These are phyloP conservation scores for Phocoena sinus DNA, from an alignment of 2,113 vertebrate species.

Conservation along the genomic window DNA sequence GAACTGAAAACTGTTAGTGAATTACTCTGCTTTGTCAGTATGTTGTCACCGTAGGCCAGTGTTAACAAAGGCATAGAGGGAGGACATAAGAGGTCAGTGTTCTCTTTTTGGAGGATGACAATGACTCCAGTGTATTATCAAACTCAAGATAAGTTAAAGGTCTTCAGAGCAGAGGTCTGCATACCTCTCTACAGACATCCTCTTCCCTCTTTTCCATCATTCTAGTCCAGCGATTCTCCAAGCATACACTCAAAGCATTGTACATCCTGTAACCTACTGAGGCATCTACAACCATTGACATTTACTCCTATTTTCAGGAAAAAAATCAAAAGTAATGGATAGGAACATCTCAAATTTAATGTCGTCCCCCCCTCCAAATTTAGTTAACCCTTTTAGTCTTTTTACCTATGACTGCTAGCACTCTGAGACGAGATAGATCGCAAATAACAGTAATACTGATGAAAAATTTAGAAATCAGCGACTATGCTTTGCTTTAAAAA, in stretches of 20 bases:
- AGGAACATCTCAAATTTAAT: not conserved
- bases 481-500: not conserved
- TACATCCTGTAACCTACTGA: not conserved
- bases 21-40: not conserved
- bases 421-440: not conserved
- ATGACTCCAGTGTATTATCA: not conserved
- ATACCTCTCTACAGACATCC: not conserved
- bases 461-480: not conserved
- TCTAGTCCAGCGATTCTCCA: not conserved
- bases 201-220: not conserved
- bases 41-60: not conserved
- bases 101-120: not conserved
- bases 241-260: not conserved
- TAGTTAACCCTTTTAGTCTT: not conserved
- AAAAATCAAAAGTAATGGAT: not conserved
- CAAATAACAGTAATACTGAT: not conserved
- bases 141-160: not conserved
- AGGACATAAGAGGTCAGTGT: not conserved
- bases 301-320: not conserved
- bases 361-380: not conserved
- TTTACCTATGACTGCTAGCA: not conserved
- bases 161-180: not conserved
- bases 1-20: not conserved
- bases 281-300: not conserved
- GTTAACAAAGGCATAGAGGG: not conserved